Percentiles rank a stretch among this genome's conserved stretches.
Conservation (phyloP, 2,888 invertebrate genomes). For the Euzetes globulus region DNA sequence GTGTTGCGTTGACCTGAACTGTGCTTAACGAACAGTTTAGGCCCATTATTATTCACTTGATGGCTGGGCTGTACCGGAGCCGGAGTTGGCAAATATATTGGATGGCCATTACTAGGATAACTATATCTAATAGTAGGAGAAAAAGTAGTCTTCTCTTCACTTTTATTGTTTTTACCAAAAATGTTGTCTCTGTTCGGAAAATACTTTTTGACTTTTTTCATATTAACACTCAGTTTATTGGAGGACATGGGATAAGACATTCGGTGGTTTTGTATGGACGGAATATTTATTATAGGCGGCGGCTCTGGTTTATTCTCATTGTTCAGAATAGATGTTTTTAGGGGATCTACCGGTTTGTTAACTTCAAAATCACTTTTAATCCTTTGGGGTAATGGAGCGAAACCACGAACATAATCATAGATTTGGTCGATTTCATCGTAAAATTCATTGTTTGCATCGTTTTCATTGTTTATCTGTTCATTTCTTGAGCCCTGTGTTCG, state of each 20-base stretch:
- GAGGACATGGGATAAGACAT: slow-evolving; percentile 17
- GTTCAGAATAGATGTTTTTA: slow-evolving; percentile 43
- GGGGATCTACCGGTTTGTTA: slow-evolving; percentile 40
- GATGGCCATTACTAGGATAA: not conserved
- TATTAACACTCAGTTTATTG: slow-evolving; percentile 35
- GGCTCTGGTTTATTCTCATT: slow-evolving; percentile 64
- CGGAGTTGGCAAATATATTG: slow-evolving; percentile 3
- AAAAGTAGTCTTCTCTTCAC: not conserved
- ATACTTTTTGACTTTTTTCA: slow-evolving; percentile 15
- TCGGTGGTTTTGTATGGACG: slow-evolving; percentile 46
- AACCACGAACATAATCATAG: slow-evolving; percentile 87
- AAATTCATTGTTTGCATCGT: slow-evolving; percentile 24
- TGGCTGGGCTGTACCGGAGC: not conserved
- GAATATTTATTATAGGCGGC: slow-evolving; percentile 84
- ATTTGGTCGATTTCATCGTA: slow-evolving; percentile 95
- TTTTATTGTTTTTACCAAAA: not conserved
- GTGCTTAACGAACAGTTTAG: slow-evolving; percentile 3
- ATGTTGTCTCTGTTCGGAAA: slow-evolving; percentile 2
- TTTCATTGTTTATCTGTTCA: slow-evolving; percentile 42
- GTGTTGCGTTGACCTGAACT: slow-evolving; percentile 15
- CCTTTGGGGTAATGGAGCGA: slow-evolving; percentile 76
- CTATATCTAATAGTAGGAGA: not conserved
- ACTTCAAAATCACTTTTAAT: slow-evolving; percentile 34
- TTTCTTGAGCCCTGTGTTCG: not conserved
- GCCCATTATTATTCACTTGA: not conserved